Evolutionary conservation across 1,140 invertebrate genomes (phyloP), one percentile per base, ranked within the genome.

Genomic region (Atta cephalotes): DNA sequence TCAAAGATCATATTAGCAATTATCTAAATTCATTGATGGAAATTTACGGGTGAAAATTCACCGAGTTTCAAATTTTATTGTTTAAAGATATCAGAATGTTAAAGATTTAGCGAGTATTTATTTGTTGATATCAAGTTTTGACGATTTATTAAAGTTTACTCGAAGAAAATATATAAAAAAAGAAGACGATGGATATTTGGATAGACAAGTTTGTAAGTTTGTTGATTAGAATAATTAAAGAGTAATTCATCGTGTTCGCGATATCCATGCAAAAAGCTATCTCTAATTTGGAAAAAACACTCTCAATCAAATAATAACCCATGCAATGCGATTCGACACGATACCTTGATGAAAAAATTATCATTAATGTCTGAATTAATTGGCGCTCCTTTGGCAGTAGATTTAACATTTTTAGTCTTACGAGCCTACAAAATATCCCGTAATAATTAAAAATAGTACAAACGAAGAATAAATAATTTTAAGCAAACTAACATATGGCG

Each of bases 351-450:
- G 10, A 21, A 25, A 65, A 71, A 86, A 87, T 87, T 90, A 87
- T 85, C 77, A 84, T 87, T 91, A 88, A 86, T 70, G 56, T 86
- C 28, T 78, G 65, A 79, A 84, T 53, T 88, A 85, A 77, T 88
- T 31, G 79, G 56, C 51, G 56, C 35, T 65, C 58, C 45, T 82
- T 88, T 90, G 82, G 68, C 63, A 85, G 72, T 31, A 28, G 87
- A 74, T 89, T 89, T 91, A 87, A 90, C 45, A 88, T 68, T 89
- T 82, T 91, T 92, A 87, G 89, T 80, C 58, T 78, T 92, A 92
- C 89, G 60, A 85, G 80, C 92, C 92, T 92, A 92, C 49, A 92
- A 92, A 88, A 92, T 72, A 88, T 86, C 35, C 71, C 71, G 74
- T 79, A 49, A 85, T 18, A 66, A 85, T 78, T 79, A 78, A 66